Conservation (phyloP, 2,113 vertebrate genomes). For the Cranoglanis bouderius region DNA sequence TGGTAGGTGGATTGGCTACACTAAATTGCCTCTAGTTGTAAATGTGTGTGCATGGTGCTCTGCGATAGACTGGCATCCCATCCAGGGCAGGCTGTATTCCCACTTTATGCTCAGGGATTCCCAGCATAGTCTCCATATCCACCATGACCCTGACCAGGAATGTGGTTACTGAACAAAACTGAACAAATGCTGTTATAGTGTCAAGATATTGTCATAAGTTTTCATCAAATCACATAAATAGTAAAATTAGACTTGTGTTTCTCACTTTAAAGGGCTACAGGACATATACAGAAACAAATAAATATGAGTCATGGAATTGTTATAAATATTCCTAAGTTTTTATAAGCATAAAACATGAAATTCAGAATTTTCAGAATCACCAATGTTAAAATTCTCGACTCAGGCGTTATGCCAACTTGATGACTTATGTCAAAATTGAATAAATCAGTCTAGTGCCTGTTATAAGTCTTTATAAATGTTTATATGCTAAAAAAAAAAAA, state of each 20-base stretch:
- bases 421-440: not conserved
- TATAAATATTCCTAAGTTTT: not conserved
- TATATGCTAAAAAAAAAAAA: not conserved
- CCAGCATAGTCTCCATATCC: not conserved
- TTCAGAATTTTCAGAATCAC: not conserved
- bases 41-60: not conserved
- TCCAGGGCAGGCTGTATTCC: not conserved
- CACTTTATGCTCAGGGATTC: not conserved
- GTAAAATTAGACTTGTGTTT: not conserved
- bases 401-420: not conserved
- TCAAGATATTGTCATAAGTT: not conserved
- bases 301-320: not conserved
- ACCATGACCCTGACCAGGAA: not conserved
- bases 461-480: not conserved
- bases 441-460: not conserved
- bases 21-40: not conserved
- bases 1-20: not conserved
- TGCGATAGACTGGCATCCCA: not conserved
- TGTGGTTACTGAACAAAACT: not conserved
- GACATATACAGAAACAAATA: not conserved
- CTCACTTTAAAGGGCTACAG: not conserved
- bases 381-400: not conserved
- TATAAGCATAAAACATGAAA: not conserved
- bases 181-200: not conserved
- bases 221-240: not conserved